These are phyloP conservation scores for Lycocerus yunnanus DNA, from an alignment of 2,888 invertebrate genomes.

Conservation along the genomic window DNA sequence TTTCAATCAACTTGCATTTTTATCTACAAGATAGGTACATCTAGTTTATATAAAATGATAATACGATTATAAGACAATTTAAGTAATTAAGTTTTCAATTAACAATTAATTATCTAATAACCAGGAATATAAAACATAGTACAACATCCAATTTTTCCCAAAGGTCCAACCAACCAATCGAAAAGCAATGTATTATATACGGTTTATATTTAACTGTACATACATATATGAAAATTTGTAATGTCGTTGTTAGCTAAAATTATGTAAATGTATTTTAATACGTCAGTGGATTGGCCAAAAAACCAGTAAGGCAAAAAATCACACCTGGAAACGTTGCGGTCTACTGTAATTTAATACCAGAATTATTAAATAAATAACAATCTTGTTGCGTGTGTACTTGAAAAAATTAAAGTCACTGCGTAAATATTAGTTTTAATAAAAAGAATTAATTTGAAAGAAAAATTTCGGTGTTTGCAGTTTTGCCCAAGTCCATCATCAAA, in stretches of 20 bases:
- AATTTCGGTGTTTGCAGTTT: not conserved
- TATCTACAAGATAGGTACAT: not conserved
- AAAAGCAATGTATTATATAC: no score
- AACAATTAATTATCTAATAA: not conserved
- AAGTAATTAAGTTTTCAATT: no score
- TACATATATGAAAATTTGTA: no score
- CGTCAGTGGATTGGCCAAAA: not conserved
- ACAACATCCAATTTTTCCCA: not conserved
- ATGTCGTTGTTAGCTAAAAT: no score
- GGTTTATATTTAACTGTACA: no score
- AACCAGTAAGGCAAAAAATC: not conserved
- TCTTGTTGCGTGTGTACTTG: not conserved
- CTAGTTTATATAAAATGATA: not conserved
- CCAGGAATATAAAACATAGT: no score
- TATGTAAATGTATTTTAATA: not conserved
- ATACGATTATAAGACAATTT: not conserved
- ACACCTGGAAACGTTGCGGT: not conserved
- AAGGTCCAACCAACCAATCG: no score
- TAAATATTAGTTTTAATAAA: no score
- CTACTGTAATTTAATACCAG: not conserved
- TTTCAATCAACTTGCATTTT: not conserved
- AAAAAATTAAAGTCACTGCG: not conserved
- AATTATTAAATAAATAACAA: not conserved
- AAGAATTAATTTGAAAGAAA: no score
- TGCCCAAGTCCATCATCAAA: not conserved